Evolutionary conservation across 1,140 invertebrate genomes (phyloP).

Genomic region (Drosophila sproati): DNA sequence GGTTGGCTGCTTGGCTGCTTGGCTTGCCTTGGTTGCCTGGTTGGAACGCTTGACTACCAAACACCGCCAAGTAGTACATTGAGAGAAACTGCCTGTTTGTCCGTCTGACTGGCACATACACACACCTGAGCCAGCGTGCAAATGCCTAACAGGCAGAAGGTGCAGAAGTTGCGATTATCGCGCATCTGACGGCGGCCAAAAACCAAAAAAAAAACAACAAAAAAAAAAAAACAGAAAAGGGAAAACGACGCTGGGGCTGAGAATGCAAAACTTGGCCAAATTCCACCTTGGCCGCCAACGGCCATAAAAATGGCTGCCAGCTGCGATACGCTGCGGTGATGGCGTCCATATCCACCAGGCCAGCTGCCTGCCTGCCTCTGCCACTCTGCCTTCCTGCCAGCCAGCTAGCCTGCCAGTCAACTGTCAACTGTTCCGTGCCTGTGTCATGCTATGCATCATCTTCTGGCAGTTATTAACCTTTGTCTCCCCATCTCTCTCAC

Average conservation of each 20-base stretch:
- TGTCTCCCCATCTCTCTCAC: constrained; percentile 34
- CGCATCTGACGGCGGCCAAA: constrained; percentile 28
- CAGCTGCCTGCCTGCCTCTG: constrained; percentile 31
- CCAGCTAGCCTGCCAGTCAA: constrained; percentile 65
- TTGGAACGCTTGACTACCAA: no score
- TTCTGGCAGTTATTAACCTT: constrained; percentile 83
- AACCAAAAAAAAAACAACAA: constrained; percentile 11
- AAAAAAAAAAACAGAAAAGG: constrained; percentile 7
- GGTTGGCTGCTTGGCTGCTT: constrained; percentile 44
- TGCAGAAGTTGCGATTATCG: constrained; percentile 81
- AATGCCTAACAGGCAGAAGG: constrained; percentile 62
- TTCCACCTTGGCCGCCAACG: constrained; percentile 66
- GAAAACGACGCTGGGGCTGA: background rate
- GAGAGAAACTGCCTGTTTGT: constrained; percentile 25
- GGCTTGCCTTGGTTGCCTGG: background rate
- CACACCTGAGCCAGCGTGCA: constrained; percentile 64
- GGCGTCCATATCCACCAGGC: constrained; percentile 35
- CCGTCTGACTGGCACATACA: constrained; percentile 36
- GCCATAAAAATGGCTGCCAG: constrained; percentile 78
- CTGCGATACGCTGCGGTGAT: constrained; percentile 41
- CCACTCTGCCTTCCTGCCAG: constrained; percentile 12
- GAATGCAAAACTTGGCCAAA: constrained; percentile 67
- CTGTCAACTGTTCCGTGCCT: constrained; percentile 71
- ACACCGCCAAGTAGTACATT: constrained; percentile 21
- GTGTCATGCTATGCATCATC: constrained; percentile 81